Evolutionary conservation across 2,113 vertebrate genomes (phyloP), one percentile per base, ranked within the genome.

Genomic region (Alaudala cheleensis): DNA sequence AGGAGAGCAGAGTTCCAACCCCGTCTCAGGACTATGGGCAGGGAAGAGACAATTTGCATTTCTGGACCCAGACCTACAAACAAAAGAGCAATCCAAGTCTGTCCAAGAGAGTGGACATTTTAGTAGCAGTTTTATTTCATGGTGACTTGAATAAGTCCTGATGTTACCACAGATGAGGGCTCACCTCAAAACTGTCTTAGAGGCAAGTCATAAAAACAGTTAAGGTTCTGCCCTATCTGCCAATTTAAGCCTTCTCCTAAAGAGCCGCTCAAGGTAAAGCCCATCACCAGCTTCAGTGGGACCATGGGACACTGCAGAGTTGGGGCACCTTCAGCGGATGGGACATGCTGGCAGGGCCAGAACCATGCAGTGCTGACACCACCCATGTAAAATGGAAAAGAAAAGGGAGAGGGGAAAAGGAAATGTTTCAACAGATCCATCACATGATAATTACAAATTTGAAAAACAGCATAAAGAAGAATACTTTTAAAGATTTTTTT

Each of bases 301-400:
- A 9, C 6, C 22, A 31, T 18, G 17, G 31, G 29, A 39, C 14
- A 40, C 21, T 13, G 4, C 1, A 0, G 26, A 21, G 5, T 20
- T 3, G 40, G 8, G 20, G 10, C 7, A 51, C 10, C 9, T 29
- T 42, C 17, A 37, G 26, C 34, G 14, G 17, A 15, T 44, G 15
- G 26, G 20, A 54, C 25, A 12, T 11, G 4, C 9, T 58, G 29
- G 18, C 39, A 82, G 42, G 13, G 28, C 10, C 31, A 65, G 20
- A 37, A 67, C 4, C 18, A 11, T 1, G 0, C 37, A 45, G 10
- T 14, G n/a, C 37, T n/a, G 66, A 22, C 21, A 58, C 5, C 7
- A 69, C 5, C 5, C 28, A n/a, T 3, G 0, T 31, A 44, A 81
- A 80, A 70, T 18, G 7, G 10, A n/a, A 67, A 29, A 72, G 58